These are phyloP conservation scores for Globia sparganii DNA, from an alignment of 2,888 invertebrate genomes.

Conservation along the genomic window DNA sequence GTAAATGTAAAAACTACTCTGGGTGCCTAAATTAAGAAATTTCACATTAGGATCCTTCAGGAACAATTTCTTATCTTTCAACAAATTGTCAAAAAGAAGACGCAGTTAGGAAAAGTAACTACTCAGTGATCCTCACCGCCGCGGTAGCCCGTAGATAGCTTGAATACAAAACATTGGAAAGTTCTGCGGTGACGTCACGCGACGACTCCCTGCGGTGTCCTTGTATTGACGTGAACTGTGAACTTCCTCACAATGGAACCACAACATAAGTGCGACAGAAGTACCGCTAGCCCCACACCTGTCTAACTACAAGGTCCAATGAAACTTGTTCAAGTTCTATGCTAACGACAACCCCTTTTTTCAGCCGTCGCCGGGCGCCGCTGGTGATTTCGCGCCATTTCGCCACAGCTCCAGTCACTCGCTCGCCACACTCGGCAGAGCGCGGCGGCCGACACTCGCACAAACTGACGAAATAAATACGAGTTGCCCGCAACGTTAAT, in stretches of 20 bases:
- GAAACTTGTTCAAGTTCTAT: constrained; percentile 47
- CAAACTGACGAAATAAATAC: constrained; percentile 37
- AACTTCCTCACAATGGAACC: constrained; percentile 32
- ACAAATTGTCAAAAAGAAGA: background rate
- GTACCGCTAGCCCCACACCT: constrained; percentile 38
- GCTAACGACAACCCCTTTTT: constrained; percentile 64
- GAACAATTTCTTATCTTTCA: background rate
- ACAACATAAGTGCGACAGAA: background rate
- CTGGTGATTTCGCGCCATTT: constrained; percentile 64
- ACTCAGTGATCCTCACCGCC: background rate
- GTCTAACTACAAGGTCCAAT: constrained; percentile 42
- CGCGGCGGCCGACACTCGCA: constrained; percentile 55
- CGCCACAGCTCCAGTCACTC: constrained; percentile 58
- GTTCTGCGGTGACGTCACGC: constrained; percentile 48
- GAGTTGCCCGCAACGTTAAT: constrained; percentile 28
- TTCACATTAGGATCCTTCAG: background rate
- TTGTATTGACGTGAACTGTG: constrained; percentile 43
- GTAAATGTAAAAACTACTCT: background rate
- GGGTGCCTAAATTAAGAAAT: background rate
- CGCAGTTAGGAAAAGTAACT: constrained; percentile 14
- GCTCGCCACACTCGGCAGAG: constrained; percentile 63
- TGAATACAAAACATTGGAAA: constrained; percentile 61
- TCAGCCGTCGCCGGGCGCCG: constrained; percentile 51
- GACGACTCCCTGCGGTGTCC: constrained; percentile 50
- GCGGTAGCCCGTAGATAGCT: constrained; percentile 6